Evolutionary conservation across 2,888 invertebrate species (phyloP).

Genomic region (Scaptomyza reducta): DNA sequence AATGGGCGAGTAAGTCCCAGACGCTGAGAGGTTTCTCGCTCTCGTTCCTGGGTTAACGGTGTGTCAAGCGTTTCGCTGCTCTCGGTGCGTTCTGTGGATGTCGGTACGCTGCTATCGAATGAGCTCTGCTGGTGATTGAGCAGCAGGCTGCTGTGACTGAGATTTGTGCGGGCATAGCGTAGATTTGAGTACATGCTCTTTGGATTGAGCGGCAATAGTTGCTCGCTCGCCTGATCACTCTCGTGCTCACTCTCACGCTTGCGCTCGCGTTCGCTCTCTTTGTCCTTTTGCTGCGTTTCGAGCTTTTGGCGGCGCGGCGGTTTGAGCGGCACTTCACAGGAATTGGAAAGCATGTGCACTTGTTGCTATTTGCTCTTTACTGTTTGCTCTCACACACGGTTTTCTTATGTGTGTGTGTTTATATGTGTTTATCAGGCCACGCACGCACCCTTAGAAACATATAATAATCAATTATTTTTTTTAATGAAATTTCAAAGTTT

Average conservation of each 20-base stretch:
- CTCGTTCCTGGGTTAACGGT: constrained; percentile 41
- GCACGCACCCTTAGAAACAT: constrained; percentile 6
- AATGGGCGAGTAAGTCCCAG: constrained; percentile 6
- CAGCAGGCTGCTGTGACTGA: constrained; percentile 82
- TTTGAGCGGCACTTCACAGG: constrained; percentile 55
- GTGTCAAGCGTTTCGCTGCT: constrained; percentile 72
- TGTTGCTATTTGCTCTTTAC: background rate
- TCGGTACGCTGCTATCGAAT: constrained; percentile 60
- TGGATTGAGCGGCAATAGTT: constrained; percentile 35
- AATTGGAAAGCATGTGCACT: constrained; percentile 51
- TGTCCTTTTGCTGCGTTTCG: constrained; percentile 24
- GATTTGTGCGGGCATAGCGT: constrained; percentile 83
- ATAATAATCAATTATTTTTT: background rate
- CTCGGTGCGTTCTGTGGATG: constrained; percentile 68
- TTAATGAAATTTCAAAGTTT: constrained; percentile 17
- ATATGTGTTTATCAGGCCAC: constrained; percentile 3
- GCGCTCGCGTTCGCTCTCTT: constrained; percentile 19
- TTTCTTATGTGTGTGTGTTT: background rate
- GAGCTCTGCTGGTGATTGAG: constrained; percentile 79
- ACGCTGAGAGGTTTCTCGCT: constrained; percentile 31
- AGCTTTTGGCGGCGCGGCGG: constrained; percentile 56
- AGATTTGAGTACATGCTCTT: constrained; percentile 81
- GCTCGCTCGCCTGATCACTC: constrained; percentile 26
- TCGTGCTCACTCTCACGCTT: constrained; percentile 2
- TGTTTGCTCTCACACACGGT: background rate